These are phyloP conservation scores for Bufo bufo DNA, from an alignment of 2,113 vertebrate species.

Conservation along the genomic window DNA sequence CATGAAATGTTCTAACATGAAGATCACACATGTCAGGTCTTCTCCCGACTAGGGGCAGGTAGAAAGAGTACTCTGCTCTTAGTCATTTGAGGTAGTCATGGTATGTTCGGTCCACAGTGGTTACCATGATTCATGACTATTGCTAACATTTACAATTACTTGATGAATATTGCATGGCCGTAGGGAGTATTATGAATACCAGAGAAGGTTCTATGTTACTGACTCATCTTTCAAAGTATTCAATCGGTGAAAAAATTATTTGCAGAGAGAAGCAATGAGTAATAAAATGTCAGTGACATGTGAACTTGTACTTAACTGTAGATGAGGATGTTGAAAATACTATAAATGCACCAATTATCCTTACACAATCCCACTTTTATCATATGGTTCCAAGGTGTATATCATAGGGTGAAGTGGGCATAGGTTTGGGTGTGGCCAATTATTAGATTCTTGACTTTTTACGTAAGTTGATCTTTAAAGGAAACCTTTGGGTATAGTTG, in stretches of 20 bases:
- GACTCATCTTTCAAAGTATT: conserved; percentile 22
- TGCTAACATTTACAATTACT: conserved; percentile 18
- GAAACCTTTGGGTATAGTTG: neutral
- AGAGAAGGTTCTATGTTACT: neutral
- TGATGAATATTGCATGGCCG: neutral
- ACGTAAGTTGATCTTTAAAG: too few relatives aligned
- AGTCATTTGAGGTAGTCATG: conserved; percentile 10
- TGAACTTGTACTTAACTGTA: neutral
- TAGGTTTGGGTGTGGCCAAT: neutral
- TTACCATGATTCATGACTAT: conserved; percentile 26
- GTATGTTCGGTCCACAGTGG: neutral
- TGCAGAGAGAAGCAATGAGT: neutral
- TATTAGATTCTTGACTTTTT: too few relatives aligned
- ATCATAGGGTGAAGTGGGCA: neutral
- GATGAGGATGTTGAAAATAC: neutral
- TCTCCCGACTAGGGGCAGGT: neutral
- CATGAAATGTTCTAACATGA: neutral
- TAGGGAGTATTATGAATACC: conserved; percentile 29
- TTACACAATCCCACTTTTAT: neutral
- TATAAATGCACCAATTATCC: neutral
- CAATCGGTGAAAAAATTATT: conserved; percentile 14
- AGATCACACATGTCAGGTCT: neutral
- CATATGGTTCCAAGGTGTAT: neutral
- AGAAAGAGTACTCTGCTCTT: neutral
- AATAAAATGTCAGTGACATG: neutral